Percentiles rank a stretch among this genome's conserved stretches.
phyloP scores from a whole-genome alignment of 1,140 invertebrate species.

The Cotesia chilonis region DNA sequence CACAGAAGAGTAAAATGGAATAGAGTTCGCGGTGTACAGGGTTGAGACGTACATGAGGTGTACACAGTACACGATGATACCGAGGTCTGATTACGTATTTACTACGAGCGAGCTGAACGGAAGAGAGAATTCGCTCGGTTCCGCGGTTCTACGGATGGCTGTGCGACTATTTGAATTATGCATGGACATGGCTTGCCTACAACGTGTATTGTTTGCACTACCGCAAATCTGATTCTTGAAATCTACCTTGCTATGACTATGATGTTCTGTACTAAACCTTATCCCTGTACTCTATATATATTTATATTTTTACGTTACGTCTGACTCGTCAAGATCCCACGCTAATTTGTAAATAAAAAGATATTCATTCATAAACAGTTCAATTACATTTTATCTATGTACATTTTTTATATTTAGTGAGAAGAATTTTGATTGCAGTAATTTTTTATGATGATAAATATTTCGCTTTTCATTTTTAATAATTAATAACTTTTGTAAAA shows the following conservation, averaged over 20 bases:
- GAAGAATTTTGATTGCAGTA: too few species aligned
- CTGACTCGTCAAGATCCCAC: slow-evolving; percentile 1
- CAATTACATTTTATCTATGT: too few species aligned
- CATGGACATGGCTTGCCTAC: slow-evolving; percentile 65
- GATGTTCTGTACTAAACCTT: slow-evolving; percentile 2
- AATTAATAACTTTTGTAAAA: too few species aligned
- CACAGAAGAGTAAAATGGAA: slow-evolving; percentile 25
- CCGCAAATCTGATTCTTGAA: slow-evolving; percentile 61
- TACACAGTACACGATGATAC: slow-evolving; percentile 48
- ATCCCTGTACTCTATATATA: background rate
- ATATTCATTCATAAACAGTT: too few species aligned
- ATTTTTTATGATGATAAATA: too few species aligned
- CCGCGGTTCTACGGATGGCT: slow-evolving; percentile 55
- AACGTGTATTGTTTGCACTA: slow-evolving; percentile 65
- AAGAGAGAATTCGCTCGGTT: slow-evolving; percentile 62
- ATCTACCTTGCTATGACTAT: slow-evolving; percentile 44
- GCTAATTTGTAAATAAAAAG: background rate
- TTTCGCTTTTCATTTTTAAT: too few species aligned
- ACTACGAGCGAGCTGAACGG: slow-evolving; percentile 59
- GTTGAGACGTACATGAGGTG: slow-evolving; percentile 5
- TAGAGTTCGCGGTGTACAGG: slow-evolving; percentile 11
- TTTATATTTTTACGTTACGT: slow-evolving; percentile 9
- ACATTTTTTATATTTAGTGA: too few species aligned
- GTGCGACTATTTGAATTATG: slow-evolving; percentile 66
- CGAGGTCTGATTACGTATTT: slow-evolving; percentile 66